phyloP scores from a whole-genome alignment of 2,888 invertebrate species.

The Oxytorus armatus region DNA sequence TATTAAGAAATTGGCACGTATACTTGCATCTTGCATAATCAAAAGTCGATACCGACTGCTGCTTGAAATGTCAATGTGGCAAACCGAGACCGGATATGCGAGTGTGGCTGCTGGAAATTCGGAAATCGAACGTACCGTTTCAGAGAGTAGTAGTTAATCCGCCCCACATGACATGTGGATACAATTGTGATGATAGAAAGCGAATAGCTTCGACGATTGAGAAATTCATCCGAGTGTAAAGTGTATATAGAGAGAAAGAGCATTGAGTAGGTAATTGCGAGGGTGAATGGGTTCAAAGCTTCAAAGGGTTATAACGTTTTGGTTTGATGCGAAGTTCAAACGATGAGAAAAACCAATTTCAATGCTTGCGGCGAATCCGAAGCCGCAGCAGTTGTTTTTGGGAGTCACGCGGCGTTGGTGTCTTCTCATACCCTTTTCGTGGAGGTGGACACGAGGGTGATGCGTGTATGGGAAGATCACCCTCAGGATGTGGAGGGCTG shows the following conservation, averaged over 20 bases:
- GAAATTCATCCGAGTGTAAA: too few relatives aligned
- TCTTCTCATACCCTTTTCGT: slow-evolving; percentile 24
- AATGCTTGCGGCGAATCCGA: slow-evolving; percentile 50
- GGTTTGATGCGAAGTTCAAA: slow-evolving; percentile 37
- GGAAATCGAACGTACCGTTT: not conserved
- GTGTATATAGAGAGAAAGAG: slow-evolving; percentile 42
- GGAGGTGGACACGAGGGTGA: slow-evolving; percentile 1
- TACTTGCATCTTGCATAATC: slow-evolving; percentile 17
- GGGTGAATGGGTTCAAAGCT: slow-evolving; percentile 42
- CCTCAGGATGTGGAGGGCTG: slow-evolving; percentile 43
- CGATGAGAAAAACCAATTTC: slow-evolving; percentile 53
- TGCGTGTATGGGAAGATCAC: slow-evolving; percentile 29
- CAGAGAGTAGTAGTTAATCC: slow-evolving; percentile 37
- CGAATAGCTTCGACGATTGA: too few relatives aligned
- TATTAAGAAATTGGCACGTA: slow-evolving; percentile 14
- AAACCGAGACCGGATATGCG: slow-evolving; percentile 7
- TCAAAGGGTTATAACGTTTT: slow-evolving; percentile 56
- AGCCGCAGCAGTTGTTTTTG: slow-evolving; percentile 54
- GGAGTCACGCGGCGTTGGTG: slow-evolving; percentile 26
- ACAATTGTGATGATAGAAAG: slow-evolving; percentile 41
- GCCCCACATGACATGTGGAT: slow-evolving; percentile 44
- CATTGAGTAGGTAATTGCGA: slow-evolving; percentile 52
- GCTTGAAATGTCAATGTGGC: slow-evolving; percentile 18
- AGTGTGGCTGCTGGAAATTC: not conserved
- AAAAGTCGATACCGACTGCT: slow-evolving; percentile 15